phyloP scores from a whole-genome alignment of 1,140 invertebrate species.

The Caenorhabditis brenneri region DNA sequence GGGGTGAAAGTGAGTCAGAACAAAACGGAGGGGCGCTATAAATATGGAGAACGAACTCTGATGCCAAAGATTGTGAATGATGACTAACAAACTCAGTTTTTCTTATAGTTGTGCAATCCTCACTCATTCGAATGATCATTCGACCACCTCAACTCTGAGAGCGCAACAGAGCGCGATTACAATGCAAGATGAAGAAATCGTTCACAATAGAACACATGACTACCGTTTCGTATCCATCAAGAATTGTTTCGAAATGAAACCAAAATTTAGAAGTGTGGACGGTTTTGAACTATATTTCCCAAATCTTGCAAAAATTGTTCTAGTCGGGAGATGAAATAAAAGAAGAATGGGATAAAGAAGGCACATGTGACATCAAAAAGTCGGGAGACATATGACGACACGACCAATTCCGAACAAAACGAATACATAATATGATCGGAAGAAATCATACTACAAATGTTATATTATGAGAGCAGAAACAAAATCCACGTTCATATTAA shows the following conservation, averaged over 20 bases:
- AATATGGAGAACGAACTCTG: not conserved
- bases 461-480: too few species aligned
- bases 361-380: not conserved
- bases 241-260: too few species aligned
- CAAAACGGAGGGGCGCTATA: not conserved
- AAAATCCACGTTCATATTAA: too few species aligned
- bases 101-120: not conserved
- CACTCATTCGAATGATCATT: not conserved
- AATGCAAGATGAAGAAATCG: not conserved
- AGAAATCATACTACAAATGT: too few species aligned
- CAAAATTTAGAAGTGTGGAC: too few species aligned
- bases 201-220: too few species aligned
- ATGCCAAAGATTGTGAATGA: not conserved
- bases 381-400: not conserved
- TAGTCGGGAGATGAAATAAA: not conserved
- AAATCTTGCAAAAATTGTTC: too few species aligned
- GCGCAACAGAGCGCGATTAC: not conserved
- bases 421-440: too few species aligned
- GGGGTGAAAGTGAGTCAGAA: not conserved
- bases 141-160: not conserved
- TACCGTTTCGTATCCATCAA: too few species aligned
- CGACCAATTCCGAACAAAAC: too few species aligned
- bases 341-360: too few species aligned
- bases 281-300: too few species aligned
- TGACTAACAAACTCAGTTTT: not conserved